A percentile compares a stretch with the other conserved stretches of the same genome.
Conservation (phyloP, 2,888 invertebrate species). For the Xanthia togata region DNA sequence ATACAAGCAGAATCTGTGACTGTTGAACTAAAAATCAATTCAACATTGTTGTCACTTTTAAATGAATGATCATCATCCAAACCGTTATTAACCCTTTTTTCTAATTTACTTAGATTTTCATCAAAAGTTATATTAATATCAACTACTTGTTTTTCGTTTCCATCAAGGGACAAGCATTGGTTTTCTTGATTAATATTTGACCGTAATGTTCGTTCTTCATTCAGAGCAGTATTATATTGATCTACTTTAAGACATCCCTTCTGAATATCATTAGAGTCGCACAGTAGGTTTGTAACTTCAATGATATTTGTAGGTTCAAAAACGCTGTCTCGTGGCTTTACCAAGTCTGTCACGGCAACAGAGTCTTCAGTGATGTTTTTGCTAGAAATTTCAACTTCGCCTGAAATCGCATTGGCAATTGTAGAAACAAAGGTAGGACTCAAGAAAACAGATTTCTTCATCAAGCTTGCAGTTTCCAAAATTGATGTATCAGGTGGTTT, state of each 20-base stretch:
- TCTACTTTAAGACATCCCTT: constrained; percentile 16
- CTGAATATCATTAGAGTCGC: constrained; percentile 9
- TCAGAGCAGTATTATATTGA: constrained; percentile 12
- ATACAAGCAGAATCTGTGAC: constrained; percentile 2
- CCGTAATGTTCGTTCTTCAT: constrained; percentile 16
- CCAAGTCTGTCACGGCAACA: constrained; percentile 2
- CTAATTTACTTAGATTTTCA: constrained; percentile 15
- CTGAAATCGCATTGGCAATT: constrained; percentile 67
- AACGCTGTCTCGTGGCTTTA: constrained; percentile 11
- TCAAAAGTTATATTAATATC: constrained; percentile 10
- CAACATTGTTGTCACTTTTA: constrained; percentile 46
- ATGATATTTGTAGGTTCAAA: constrained; percentile 15
- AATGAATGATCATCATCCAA: constrained; percentile 52
- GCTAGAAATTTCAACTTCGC: constrained; percentile 71
- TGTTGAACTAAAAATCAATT: constrained; percentile 23
- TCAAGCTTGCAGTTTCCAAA: constrained; percentile 83
- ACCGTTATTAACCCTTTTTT: constrained; percentile 42
- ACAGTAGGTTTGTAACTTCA: constrained; percentile 7
- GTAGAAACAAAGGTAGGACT: constrained; percentile 82
- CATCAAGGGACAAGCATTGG: constrained; percentile 17
- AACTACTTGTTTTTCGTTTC: constrained; percentile 21
- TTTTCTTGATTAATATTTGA: constrained; percentile 18
- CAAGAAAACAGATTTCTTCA: constrained; percentile 84
- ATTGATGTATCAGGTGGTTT: constrained; percentile 75
- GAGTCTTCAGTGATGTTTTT: constrained; percentile 31